phyloP scores from a whole-genome alignment of 1,140 invertebrate genomes.

The Lanistes nyassanus region DNA sequence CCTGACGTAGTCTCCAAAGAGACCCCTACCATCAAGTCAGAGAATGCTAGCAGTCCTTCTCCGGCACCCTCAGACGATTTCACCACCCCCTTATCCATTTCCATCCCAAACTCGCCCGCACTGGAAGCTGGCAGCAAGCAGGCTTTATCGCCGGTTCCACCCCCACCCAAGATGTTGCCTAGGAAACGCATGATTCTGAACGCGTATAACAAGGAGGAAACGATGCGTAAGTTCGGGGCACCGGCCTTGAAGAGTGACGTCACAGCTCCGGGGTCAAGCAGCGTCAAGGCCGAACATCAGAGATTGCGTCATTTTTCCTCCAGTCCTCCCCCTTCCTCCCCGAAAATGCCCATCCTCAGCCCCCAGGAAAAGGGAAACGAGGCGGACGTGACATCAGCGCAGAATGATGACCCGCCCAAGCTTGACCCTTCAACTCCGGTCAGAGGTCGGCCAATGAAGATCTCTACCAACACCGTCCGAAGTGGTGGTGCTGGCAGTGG shows the following conservation, averaged over 20 bases:
- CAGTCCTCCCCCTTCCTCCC: slow-evolving; percentile 47
- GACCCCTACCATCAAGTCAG: no score
- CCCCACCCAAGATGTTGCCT: slow-evolving; percentile 36
- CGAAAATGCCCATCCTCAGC: slow-evolving; percentile 57
- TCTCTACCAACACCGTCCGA: not conserved
- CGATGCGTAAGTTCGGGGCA: slow-evolving; percentile 40
- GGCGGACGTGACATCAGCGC: slow-evolving; percentile 34
- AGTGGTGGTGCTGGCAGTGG: not conserved
- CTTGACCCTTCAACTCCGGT: slow-evolving; percentile 33
- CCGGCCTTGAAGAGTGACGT: slow-evolving; percentile 17
- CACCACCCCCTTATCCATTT: slow-evolving; percentile 17
- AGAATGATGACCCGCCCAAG: slow-evolving; percentile 48
- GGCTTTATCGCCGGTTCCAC: not conserved
- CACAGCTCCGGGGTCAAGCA: not conserved
- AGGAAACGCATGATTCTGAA: slow-evolving; percentile 56
- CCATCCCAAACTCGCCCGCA: slow-evolving; percentile 21
- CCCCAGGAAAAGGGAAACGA: slow-evolving; percentile 50
- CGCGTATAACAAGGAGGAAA: slow-evolving; percentile 52
- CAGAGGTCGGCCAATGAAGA: not conserved
- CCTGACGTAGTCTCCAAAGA: no score
- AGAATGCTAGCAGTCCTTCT: no score
- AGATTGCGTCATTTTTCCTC: slow-evolving; percentile 12
- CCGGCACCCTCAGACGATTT: slow-evolving; percentile 6
- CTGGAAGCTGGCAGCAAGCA: not conserved
- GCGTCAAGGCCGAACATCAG: slow-evolving; percentile 19